These are phyloP conservation scores for Drosophila neutralis DNA, from an alignment of 2,888 invertebrate species.

Conservation along the genomic window DNA sequence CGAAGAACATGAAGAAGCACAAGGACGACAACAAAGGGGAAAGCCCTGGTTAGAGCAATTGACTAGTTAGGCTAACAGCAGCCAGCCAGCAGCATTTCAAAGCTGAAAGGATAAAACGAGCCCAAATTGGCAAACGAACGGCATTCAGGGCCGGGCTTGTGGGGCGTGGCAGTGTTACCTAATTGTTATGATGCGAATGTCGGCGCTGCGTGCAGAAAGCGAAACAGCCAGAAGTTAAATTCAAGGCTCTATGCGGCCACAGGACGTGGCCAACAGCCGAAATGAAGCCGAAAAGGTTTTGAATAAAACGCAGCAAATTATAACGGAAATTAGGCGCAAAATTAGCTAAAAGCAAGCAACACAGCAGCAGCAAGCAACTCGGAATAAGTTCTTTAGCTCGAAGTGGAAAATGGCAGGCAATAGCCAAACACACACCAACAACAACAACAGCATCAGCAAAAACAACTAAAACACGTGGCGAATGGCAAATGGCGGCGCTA, in stretches of 20 bases:
- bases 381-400: constrained; percentile 31
- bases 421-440: constrained; percentile 32
- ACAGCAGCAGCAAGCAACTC: constrained; percentile 21
- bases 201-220: constrained; percentile 15
- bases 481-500: constrained; percentile 58
- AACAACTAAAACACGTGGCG: constrained; percentile 43
- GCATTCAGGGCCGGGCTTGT: background rate
- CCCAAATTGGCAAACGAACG: constrained; percentile 11
- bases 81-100: constrained; percentile 49
- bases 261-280: constrained; percentile 47
- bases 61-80: constrained; percentile 35
- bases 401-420: constrained; percentile 36
- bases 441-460: constrained; percentile 13
- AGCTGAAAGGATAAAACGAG: constrained; percentile 53
- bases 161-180: constrained; percentile 36
- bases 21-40: constrained; percentile 23
- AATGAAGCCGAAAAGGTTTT: constrained; percentile 64
- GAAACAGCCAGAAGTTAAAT: constrained; percentile 36
- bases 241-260: constrained; percentile 36
- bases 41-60: background rate
- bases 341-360: constrained; percentile 47
- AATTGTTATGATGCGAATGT: constrained; percentile 75
- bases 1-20: constrained; percentile 41
- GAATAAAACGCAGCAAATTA: constrained; percentile 75
- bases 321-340: constrained; percentile 78